Evolutionary conservation across 2,797 vertebrate genomes (phyloP).

Genomic region (Coendou prehensilis): DNA sequence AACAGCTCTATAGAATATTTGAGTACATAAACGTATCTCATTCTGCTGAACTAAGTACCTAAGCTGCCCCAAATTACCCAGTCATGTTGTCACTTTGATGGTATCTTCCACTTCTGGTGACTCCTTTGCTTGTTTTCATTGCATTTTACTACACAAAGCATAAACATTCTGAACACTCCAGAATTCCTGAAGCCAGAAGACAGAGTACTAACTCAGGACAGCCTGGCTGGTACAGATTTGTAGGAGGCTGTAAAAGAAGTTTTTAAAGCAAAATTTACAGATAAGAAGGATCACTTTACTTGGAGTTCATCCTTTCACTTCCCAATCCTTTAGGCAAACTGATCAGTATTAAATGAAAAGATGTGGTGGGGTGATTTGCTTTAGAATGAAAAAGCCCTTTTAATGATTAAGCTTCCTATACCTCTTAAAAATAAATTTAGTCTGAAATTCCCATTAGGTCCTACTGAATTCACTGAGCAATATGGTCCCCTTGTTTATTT

Average conservation of each 20-base stretch:
- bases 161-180: neutral
- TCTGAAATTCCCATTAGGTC: slow-evolving; percentile 58
- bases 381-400: slow-evolving; percentile 62
- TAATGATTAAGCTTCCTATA: slow-evolving; percentile 59
- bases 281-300: neutral
- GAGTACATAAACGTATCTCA: neutral
- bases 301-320: slow-evolving; percentile 9
- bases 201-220: neutral
- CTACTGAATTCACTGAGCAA: slow-evolving; percentile 40
- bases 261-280: slow-evolving; percentile 55
- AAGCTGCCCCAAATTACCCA: neutral
- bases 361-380: slow-evolving; percentile 28
- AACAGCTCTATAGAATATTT: neutral
- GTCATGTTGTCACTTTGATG: neutral
- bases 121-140: neutral
- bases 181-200: slow-evolving; percentile 17
- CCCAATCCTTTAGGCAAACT: slow-evolving; percentile 63
- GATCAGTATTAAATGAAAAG: slow-evolving; percentile 65
- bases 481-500: slow-evolving; percentile 47
- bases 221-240: neutral
- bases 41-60: neutral
- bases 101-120: neutral
- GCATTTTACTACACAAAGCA: neutral
- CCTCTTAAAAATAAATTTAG: slow-evolving; percentile 71
- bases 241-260: neutral